A percentile compares a stretch with the other conserved stretches of the same genome.
phyloP scores from a whole-genome alignment of 1,140 invertebrate species.

The Cecropterus lyciades region DNA sequence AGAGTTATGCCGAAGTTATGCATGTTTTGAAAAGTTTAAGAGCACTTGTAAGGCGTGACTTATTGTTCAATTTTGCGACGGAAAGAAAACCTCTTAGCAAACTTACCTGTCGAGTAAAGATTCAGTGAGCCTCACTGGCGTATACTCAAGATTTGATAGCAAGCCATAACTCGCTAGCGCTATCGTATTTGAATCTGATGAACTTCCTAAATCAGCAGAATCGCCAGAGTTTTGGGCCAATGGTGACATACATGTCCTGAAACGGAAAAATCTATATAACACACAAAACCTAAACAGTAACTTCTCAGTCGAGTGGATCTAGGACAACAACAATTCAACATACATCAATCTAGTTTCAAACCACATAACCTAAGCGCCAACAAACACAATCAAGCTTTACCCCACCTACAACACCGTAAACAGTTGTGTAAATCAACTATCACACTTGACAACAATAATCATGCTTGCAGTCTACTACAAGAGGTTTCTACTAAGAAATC shows the following conservation, averaged over 20 bases:
- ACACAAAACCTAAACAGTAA: not conserved
- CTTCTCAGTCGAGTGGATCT: not conserved
- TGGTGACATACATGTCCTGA: conserved; percentile 45
- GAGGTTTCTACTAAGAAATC: not conserved
- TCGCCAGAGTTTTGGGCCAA: conserved; percentile 47
- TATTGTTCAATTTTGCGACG: conserved; percentile 9
- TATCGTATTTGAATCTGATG: conserved; percentile 52
- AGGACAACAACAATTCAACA: not conserved
- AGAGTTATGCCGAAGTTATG: too few species aligned
- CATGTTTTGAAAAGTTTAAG: too few species aligned
- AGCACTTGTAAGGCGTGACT: too few species aligned
- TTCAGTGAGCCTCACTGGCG: conserved; percentile 86
- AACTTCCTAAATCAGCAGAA: conserved; percentile 43
- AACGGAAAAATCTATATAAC: conserved; percentile 29
- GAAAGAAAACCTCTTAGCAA: not conserved
- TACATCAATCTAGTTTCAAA: not conserved
- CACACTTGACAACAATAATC: too few species aligned
- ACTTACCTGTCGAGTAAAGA: conserved; percentile 85
- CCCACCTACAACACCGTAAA: not conserved
- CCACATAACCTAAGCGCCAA: conserved; percentile 13
- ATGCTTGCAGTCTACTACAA: too few species aligned
- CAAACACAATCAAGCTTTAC: not conserved
- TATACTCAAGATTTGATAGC: conserved; percentile 65
- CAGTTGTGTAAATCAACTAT: conserved; percentile 3
- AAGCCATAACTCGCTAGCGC: conserved; percentile 44